Evolutionary conservation across 2,888 invertebrate species (phyloP).

Genomic region (Megamerina dolium): DNA sequence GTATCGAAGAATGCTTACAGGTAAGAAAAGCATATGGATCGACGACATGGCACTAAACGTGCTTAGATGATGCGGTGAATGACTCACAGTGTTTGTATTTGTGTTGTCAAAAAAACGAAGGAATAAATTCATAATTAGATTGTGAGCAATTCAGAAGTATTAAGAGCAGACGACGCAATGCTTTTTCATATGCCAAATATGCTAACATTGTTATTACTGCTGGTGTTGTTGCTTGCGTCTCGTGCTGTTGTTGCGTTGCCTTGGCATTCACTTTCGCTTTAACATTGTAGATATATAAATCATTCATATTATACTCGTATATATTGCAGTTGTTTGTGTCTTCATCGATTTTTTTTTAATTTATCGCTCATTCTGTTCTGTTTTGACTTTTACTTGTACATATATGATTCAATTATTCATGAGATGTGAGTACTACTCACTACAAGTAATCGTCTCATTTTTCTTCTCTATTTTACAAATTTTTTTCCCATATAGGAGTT

Average conservation of each 20-base stretch:
- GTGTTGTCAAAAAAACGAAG: not conserved
- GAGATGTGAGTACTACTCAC: conserved; percentile 13
- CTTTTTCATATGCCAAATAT: too few relatives aligned
- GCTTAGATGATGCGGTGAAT: too few relatives aligned
- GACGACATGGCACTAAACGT: too few relatives aligned
- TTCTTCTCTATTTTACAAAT: conserved; percentile 1
- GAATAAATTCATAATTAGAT: not conserved
- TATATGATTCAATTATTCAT: not conserved
- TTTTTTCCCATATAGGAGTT: conserved; percentile 19
- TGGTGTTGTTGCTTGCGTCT: not conserved
- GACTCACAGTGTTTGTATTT: not conserved
- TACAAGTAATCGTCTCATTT: too few relatives aligned
- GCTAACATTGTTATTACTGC: too few relatives aligned
- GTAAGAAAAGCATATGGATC: conserved; percentile 29
- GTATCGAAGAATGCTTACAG: conserved; percentile 58
- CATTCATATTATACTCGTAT: too few relatives aligned
- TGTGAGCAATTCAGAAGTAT: too few relatives aligned
- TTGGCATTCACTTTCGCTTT: not conserved
- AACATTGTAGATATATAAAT: too few relatives aligned
- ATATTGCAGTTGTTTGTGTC: conserved; percentile 6
- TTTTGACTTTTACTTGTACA: not conserved
- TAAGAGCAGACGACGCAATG: too few relatives aligned
- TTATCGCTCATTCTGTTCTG: conserved; percentile 2
- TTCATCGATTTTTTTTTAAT: conserved; percentile 7
- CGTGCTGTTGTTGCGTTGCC: not conserved